A percentile compares a stretch with the other conserved stretches of the same genome.
Evolutionary conservation across 2,113 vertebrate species (phyloP).

Genomic region (Pitta sordida): DNA sequence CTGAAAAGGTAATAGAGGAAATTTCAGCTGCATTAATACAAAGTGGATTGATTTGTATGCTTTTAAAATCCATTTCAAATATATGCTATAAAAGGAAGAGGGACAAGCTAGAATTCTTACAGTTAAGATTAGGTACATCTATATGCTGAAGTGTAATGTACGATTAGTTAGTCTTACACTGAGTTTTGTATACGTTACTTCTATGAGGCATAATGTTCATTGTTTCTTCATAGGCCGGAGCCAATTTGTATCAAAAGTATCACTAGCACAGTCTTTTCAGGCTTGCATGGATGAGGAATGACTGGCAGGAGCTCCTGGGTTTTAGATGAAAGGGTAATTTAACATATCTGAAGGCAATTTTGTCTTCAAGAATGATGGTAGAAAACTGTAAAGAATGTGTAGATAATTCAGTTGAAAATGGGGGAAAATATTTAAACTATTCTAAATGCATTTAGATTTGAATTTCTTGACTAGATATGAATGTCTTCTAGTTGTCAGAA

Average conservation of each 20-base stretch:
- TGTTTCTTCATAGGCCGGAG: not conserved
- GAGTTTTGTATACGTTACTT: not conserved
- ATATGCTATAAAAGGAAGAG: not conserved
- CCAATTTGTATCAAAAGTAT: not conserved
- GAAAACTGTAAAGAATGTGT: not conserved
- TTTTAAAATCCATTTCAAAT: not conserved
- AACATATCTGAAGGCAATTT: not conserved
- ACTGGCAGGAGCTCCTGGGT: not conserved
- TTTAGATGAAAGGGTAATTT: not conserved
- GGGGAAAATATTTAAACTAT: not conserved
- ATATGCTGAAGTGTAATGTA: not conserved
- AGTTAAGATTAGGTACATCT: not conserved
- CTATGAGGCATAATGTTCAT: not conserved
- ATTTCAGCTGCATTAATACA: not conserved
- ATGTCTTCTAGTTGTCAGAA: not conserved
- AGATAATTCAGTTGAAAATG: not conserved
- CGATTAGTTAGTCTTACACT: not conserved
- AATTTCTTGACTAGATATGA: not conserved
- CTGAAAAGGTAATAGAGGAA: constrained; percentile 85
- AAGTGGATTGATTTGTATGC: not conserved
- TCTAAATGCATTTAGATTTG: not conserved
- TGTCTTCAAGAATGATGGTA: not conserved
- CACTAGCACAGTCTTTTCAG: not conserved
- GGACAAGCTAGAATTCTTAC: not conserved
- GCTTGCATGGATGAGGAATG: not conserved